Base-by-base conservation (phyloP, 2,797 vertebrate genomes). In the Spinibarbus caldwelli region DNA sequence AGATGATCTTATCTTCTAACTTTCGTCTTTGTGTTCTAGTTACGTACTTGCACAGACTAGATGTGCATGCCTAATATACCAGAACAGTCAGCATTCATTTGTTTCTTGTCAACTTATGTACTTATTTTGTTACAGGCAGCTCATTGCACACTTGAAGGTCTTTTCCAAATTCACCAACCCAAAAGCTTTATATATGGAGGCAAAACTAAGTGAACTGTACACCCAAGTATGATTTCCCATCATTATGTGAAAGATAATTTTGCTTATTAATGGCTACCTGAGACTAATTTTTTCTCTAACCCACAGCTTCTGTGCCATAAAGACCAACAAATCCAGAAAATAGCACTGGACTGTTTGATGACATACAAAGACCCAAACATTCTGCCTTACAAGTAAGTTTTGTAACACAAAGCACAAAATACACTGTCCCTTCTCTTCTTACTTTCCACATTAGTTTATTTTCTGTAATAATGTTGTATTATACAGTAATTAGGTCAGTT, bases 101-200 rank as follows among this genome's bases (percentile, higher is more conserved):
- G 41, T 62, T 66, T 26, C 15, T 47, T 1, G n/a, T 36, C 8
- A 59, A 26, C 23, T 45, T 71, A 11, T 31, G 1, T 11, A 3
- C 52, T 67, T 21, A 15, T 34, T 47, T 87, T 86, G 80, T 57
- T 66, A 2, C 88, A 99, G 98, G 87, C 97, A 99, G 26, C 95
- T 99, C 66, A 95, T 97, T 47, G 92, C 93, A 38, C 98, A 99
- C 86, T 94, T 99, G 86, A 96, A 96, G 86, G 96, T 99, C 76
- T 99, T 99, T 68, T 95, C 97, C 80, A 98, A 97, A 80, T 99
- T 99, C 94, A 96, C 94, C 11, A 98, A 99, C 94, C 98, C 98
- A 68, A 95, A 96, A 52, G 91, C 97, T 0, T 93, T 99, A 17
- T 99, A 97, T 91, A 90, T 98, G 93, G 97, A 99, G 92, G 93